These are phyloP conservation scores for Augochlorella aurata DNA, from an alignment of 2,888 invertebrate genomes.

Conservation along the genomic window DNA sequence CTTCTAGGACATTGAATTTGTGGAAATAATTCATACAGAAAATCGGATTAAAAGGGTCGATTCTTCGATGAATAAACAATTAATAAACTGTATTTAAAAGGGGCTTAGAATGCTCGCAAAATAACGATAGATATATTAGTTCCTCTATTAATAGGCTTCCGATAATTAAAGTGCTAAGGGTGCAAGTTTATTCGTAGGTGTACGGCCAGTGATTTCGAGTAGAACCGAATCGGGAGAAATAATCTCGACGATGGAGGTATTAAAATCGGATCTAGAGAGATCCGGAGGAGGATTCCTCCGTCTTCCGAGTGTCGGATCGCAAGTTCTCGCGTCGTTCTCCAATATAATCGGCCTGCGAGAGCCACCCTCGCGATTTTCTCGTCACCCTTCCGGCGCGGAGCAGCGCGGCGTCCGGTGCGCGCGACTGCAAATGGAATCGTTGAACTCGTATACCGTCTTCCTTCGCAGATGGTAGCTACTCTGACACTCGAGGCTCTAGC, in stretches of 20 bases:
- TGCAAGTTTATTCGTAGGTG: no score
- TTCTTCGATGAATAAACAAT: no score
- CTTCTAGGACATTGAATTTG: no score
- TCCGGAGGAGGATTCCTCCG: background rate
- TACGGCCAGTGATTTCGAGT: background rate
- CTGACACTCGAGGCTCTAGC: slow-evolving; percentile 23
- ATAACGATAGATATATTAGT: no score
- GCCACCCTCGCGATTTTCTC: slow-evolving; percentile 8
- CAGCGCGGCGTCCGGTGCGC: background rate
- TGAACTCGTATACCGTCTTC: slow-evolving; percentile 29
- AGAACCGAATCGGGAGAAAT: background rate
- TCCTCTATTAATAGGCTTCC: no score
- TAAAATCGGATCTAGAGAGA: background rate
- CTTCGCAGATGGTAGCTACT: slow-evolving; percentile 32
- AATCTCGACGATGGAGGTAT: background rate
- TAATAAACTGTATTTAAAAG: no score
- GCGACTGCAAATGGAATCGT: slow-evolving; percentile 46
- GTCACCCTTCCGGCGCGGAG: slow-evolving; percentile 7
- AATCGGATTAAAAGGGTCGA: no score
- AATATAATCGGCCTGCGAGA: slow-evolving; percentile 8
- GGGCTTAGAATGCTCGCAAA: no score
- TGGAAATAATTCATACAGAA: no score
- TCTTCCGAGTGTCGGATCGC: background rate
- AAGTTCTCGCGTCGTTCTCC: slow-evolving; percentile 14
- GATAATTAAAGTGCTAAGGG: no score